These are phyloP conservation scores for Stenodera caucasica DNA, from an alignment of 2,888 invertebrate species.

Conservation along the genomic window DNA sequence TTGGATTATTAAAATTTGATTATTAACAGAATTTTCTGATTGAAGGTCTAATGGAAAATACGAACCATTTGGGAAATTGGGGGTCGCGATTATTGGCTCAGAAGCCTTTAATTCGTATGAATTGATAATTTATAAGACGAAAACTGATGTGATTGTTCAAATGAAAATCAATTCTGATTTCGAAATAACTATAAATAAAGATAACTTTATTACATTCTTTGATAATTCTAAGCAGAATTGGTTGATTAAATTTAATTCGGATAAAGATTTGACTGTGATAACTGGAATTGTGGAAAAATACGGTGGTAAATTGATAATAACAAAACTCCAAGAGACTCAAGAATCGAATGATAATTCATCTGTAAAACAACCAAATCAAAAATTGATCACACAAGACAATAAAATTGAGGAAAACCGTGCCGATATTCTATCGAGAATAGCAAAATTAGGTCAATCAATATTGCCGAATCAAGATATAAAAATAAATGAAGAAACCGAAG, in stretches of 20 bases:
- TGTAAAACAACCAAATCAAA: not conserved
- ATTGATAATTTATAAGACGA: conserved; percentile 51
- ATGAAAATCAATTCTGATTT: conserved; percentile 37
- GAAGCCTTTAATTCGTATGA: conserved; percentile 41
- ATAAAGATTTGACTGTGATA: conserved; percentile 40
- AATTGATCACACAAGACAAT: not conserved
- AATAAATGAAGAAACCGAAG: conserved; percentile 56
- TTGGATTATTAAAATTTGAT: not conserved
- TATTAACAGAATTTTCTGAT: not conserved
- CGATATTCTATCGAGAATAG: conserved; percentile 60
- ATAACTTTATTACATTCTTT: conserved; percentile 44
- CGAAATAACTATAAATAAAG: conserved; percentile 38
- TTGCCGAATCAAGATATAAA: conserved; percentile 46
- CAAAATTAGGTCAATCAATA: conserved; percentile 62
- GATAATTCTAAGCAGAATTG: conserved; percentile 47
- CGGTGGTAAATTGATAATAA: conserved; percentile 27
- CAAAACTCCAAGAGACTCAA: conserved; percentile 9
- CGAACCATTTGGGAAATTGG: conserved; percentile 52
- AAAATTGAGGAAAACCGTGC: conserved; percentile 40
- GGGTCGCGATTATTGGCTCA: conserved; percentile 55
- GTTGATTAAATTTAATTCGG: conserved; percentile 45
- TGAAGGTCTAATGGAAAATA: conserved; percentile 47
- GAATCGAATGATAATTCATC: conserved; percentile 6
- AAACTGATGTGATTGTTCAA: conserved; percentile 47
- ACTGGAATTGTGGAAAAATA: conserved; percentile 29